Evolutionary conservation across 1,140 invertebrate genomes (phyloP), one percentile per base, ranked within the genome.

Genomic region (Parasteatoda tepidariorum): DNA sequence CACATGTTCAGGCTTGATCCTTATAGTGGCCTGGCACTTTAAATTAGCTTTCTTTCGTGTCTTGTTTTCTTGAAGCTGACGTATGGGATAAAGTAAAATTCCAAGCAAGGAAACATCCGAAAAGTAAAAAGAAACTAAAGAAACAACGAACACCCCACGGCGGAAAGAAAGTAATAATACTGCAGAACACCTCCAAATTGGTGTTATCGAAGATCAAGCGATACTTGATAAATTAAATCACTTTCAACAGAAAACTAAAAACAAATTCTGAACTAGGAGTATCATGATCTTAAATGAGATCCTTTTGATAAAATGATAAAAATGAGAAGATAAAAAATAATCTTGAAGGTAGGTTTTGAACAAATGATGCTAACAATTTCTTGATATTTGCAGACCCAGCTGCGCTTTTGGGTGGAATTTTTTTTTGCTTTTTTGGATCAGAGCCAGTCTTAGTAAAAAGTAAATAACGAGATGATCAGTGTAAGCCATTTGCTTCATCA

Each of bases 301-400:
- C 1, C 4, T n/a, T 64, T 4, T n/a, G 13, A 18, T n/a, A 64
- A 64, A 28, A 28, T 28, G 33, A 31, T 1, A 64, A 22, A n/a
- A 30, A 62, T 62, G 26, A 31, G n/a, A 62, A 18, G 59, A 30
- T 11, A 64, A 31, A 28, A 31, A 64, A 64, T 31, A 59, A 30
- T n/a, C 13, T 15, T 26, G 5, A 31, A 11, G 5, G 13, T 13
- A 6, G 30, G 57, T 59, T 59, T 74, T 54, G 59, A n/a, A 55
- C 70, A 74, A 28, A 57, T 30, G 54, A 74, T 74, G 28, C 30
- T n/a, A 59, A 24, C 55, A 26, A 18, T 59, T 31, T 28, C 54
- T 74, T 74, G 68, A 71, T 71, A 55, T 59, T 59, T 74, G 30
- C 22, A 61, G 55, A 18, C 70, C 15, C 70, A 74, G 70, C 70